Percentiles rank a stretch among this genome's conserved stretches.
phyloP scores from a whole-genome alignment of 2,113 vertebrate species.

The Tympanuchus pallidicinctus region DNA sequence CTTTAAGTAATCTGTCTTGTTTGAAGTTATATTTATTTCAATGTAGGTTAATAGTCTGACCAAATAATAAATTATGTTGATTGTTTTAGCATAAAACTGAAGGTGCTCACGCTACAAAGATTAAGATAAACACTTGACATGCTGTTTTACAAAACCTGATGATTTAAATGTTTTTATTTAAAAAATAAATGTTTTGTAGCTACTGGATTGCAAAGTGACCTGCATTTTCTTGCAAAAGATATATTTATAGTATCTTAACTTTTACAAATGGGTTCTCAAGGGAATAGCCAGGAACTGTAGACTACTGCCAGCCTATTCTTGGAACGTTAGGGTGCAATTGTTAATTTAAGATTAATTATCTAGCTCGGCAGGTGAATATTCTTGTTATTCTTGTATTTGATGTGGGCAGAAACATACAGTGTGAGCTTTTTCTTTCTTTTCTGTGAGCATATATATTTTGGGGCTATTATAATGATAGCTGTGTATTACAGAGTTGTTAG shows the following conservation, averaged over 20 bases:
- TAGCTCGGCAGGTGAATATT: background rate
- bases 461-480: background rate
- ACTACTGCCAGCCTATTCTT: background rate
- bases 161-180: conserved; percentile 73
- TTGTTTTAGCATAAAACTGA: conserved; percentile 45
- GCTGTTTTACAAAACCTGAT: conserved; percentile 64
- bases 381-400: background rate
- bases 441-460: background rate
- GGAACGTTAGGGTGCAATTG: background rate
- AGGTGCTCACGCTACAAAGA: conserved; percentile 64
- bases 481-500: background rate
- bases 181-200: conserved; percentile 68
- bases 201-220: conserved; percentile 19
- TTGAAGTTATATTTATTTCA: conserved; percentile 71
- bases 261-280: background rate
- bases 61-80: conserved; percentile 65
- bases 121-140: conserved; percentile 41
- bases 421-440: background rate
- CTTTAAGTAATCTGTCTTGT: conserved; percentile 28
- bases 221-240: conserved; percentile 36
- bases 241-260: background rate
- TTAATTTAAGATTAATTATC: conserved; percentile 23
- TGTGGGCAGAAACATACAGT: background rate
- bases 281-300: background rate
- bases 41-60: conserved; percentile 1